phyloP scores from a whole-genome alignment of 2,888 invertebrate genomes.

The Calameuta pallipes region DNA sequence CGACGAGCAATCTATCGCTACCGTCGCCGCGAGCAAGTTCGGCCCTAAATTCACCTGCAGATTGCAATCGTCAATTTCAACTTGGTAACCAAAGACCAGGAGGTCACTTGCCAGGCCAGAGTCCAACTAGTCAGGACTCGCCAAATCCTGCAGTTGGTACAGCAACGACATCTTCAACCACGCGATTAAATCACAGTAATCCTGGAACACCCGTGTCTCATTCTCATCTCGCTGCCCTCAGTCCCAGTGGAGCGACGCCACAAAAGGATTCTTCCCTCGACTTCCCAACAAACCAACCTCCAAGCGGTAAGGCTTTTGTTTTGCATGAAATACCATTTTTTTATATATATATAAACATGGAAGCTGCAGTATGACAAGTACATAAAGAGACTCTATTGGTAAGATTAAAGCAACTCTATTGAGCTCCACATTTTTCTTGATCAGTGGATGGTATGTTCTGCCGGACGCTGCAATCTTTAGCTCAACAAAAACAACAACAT shows the following conservation, averaged over 20 bases:
- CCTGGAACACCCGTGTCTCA: conserved; percentile 78
- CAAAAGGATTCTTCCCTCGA: conserved; percentile 60
- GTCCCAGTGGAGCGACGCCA: conserved; percentile 59
- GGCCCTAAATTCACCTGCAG: conserved; percentile 78
- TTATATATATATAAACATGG: background rate
- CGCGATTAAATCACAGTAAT: conserved; percentile 74
- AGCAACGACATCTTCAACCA: conserved; percentile 49
- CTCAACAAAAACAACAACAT: conserved; percentile 71
- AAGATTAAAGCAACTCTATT: conserved; percentile 1
- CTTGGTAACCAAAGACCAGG: conserved; percentile 49
- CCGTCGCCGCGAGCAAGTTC: conserved; percentile 81
- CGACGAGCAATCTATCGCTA: conserved; percentile 77
- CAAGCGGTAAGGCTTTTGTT: conserved; percentile 58
- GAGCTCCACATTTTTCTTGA: conserved; percentile 38
- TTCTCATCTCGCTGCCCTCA: conserved; percentile 60
- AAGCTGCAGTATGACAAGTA: background rate
- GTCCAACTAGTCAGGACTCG: conserved; percentile 74
- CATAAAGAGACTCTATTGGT: background rate
- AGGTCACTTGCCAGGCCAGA: conserved; percentile 72
- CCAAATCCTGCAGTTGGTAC: conserved; percentile 63
- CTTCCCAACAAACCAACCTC: conserved; percentile 64
- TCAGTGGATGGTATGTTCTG: conserved; percentile 74
- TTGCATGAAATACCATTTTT: background rate
- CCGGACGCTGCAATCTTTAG: conserved; percentile 73
- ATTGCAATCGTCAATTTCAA: conserved; percentile 70